Evolutionary conservation across 2,888 invertebrate genomes (phyloP), one percentile per base, ranked within the genome.

Genomic region (Lithophane semibrunnea): DNA sequence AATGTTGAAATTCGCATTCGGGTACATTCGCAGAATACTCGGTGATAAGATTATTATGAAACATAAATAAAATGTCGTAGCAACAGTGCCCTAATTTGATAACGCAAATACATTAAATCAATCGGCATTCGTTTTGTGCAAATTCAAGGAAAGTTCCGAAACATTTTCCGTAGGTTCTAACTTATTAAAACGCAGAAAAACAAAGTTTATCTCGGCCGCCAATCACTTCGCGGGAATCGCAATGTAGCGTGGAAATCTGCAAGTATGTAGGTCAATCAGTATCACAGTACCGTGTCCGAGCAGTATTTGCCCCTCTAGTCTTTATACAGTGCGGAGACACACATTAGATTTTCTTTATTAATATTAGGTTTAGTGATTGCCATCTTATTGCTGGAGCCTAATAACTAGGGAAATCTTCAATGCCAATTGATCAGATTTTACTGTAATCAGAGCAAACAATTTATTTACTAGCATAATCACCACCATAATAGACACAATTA

Each of bases 41-140:
- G 12, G 12, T 54, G 83, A 74, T 83, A 83, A 83, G 71, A 82
- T 61, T 66, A 73, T 67, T 54, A 44, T 8, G 37, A 67, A 80
- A 73, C 9, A 70, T 24, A 44, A 47, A 70, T 64, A 18, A 68
- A 73, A 68, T 71, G 58, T 37, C 63, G n/a, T 29, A 65, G 67
- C 66, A 69, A 75, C 74, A 52, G 63, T 72, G 71, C 13, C 29
- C 76, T 29, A 42, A 63, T 72, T 77, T 2, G 60, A 44, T 77
- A 77, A 61, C 54, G 42, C 12, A 54, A 64, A 66, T 18, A 49
- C 10, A 61, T 76, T 49, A 21, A 72, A 61, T 73, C 16, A 49
- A 63, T 49, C 12, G 56, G 16, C 18, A n/a, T 71, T 37, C 2
- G 13, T 54, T 65, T 24, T 24, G 13, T 79, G 42, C 4, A 66